Percentiles rank a stretch among this genome's conserved stretches.
Evolutionary conservation across 2,888 invertebrate genomes (phyloP).

Genomic region (Cheiracanthium punctorium): DNA sequence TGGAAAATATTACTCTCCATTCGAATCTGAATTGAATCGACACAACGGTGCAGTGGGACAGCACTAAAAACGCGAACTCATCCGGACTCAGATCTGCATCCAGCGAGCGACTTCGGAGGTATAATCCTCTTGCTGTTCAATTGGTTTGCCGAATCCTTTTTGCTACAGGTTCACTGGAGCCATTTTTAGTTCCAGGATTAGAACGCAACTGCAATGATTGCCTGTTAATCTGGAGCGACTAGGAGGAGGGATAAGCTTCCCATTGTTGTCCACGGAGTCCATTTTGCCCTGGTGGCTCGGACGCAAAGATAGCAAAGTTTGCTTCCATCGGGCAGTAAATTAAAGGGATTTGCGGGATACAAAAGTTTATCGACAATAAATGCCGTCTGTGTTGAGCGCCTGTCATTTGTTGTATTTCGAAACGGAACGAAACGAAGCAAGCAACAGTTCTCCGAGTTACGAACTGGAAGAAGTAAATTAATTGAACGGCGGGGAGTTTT

Average conservation of each 20-base stretch:
- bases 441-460: neutral
- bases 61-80: neutral
- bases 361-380: neutral
- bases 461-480: neutral
- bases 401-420: neutral
- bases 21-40: no score
- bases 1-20: no score
- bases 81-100: neutral
- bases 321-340: slow-evolving; percentile 6
- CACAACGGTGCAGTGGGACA: no score
- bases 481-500: neutral
- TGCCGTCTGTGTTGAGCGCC: no score
- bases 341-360: slow-evolving; percentile 1
- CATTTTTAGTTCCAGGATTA: slow-evolving; percentile 50
- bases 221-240: slow-evolving; percentile 57
- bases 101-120: neutral
- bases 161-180: slow-evolving; percentile 54
- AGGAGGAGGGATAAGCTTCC: neutral
- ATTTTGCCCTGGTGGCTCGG: neutral
- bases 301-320: neutral
- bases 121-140: slow-evolving; percentile 62
- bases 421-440: neutral
- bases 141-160: slow-evolving; percentile 49
- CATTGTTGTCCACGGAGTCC: slow-evolving; percentile 7
- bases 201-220: slow-evolving; percentile 43